Base-by-base conservation (phyloP, 2,113 vertebrate genomes). In the Neomonachus schauinslandi region DNA sequence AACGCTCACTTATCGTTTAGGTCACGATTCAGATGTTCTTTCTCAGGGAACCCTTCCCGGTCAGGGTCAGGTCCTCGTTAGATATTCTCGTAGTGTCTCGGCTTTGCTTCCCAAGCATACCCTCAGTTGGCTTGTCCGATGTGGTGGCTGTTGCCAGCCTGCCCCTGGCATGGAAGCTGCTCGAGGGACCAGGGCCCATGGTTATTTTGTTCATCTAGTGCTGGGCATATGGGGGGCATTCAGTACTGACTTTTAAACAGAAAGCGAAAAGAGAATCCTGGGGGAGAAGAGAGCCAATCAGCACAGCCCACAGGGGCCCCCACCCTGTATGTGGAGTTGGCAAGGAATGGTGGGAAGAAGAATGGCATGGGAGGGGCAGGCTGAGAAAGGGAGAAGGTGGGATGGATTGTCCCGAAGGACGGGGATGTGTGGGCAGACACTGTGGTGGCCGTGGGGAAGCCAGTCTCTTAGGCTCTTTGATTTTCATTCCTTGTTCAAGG, bases 61-160 rank as follows among this genome's bases (percentile, higher is more conserved):
- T 1, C 28, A 3, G 22, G 0, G 10, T 1, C 28, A 2, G 22
- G 46, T 28, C 57, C 18, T 7, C 0, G 0, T 0, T 0, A 67
- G 6, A 21, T 0, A 0, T 83, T 67, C 63, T 83, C 0, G 7
- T n/a, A 11, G 39, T 12, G 42, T 46, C 88, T 65, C 6, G 28
- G 9, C 21, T 22, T 61, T 69, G 57, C 59, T 51, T 13, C 51
- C 6, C 51, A 39, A 87, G 24, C 8, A 1, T 10, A 24, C 4
- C 31, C 39, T 51, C 4, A 0, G 19, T 59, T 59, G 49, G 51
- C 39, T 74, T 19, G 28, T 67, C 55, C 61, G 18, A 26, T 33
- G 2, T 0, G 0, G 26, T 18, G 55, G 57, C 65, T 46, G 42
- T 14, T 1, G 26, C 53, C 13, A 51, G 22, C n/a, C n/a, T 76